Conservation (phyloP, 2,888 invertebrate species). For the Homarus gammarus region DNA sequence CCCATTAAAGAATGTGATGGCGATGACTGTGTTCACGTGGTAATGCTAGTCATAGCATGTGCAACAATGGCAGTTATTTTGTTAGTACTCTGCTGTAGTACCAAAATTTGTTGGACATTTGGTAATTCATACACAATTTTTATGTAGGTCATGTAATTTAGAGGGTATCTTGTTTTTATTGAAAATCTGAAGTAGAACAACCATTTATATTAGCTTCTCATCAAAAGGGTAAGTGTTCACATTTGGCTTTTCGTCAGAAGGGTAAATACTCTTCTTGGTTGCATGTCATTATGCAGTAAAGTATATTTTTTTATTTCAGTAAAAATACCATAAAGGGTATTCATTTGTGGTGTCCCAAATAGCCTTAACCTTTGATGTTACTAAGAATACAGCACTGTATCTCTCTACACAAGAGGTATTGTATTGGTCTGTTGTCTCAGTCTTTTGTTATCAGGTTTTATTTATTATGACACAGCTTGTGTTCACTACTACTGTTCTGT, state of each 20-base stretch:
- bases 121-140: constrained; percentile 13
- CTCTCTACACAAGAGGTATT: too few species aligned
- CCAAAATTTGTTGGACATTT: not conserved
- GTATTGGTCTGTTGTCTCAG: too few species aligned
- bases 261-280: too few species aligned
- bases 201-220: not conserved
- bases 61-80: not conserved
- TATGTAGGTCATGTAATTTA: constrained; percentile 11
- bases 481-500: too few species aligned
- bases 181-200: not conserved
- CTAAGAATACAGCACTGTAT: not conserved
- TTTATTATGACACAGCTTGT: too few species aligned
- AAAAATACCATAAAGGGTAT: not conserved
- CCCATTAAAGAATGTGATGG: not conserved
- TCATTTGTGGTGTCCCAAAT: not conserved
- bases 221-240: not conserved
- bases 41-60: constrained; percentile 50
- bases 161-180: constrained; percentile 16
- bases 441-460: too few species aligned
- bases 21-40: not conserved
- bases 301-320: not conserved
- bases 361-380: not conserved
- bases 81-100: not conserved
- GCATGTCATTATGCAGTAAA: not conserved
- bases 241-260: not conserved